Evolutionary conservation across 2,888 invertebrate species (phyloP), one percentile per base, ranked within the genome.

Genomic region (Xanthostigma xanthostigma): DNA sequence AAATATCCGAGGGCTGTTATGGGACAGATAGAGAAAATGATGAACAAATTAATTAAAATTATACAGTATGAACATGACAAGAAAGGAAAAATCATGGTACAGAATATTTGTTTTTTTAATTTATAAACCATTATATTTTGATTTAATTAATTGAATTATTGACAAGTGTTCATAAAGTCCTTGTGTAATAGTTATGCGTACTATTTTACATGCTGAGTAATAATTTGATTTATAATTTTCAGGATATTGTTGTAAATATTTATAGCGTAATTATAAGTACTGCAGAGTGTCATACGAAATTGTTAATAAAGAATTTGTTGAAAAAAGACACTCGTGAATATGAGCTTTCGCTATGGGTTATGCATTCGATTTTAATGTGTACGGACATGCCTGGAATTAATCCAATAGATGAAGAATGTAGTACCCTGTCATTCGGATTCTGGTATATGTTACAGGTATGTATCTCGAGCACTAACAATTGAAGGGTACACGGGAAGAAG

Each of bases 401-500:
- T 69, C 93, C 93, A 0, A 74, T 84, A 4, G 88, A 94, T 60
- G 95, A 94, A 67, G 83, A 80, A 0, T 79, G 86, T 52, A 93
- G 92, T 61, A 85, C 82, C 51, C 75, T 91, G 53, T 79, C 90
- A 0, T 84, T 93, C 67, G 85, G 87, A 3, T 90, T 93, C 65
- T 94, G 94, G 94, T 94, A 89, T 63, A 81, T 85, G 49, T 67
- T 94, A 46, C 93, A 94, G 74, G 88, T 86, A 60, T 64, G 61
- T 51, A 51, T 62, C 2, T 17, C 27, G 44, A 35, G 37, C 35
- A 38, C 8, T n/a, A 36, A 14, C 41, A n/a, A n/a, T n/a, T n/a
- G n/a, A n/a, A n/a, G n/a, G n/a, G n/a, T n/a, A n/a, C n/a, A n/a
- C n/a, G n/a, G n/a, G n/a, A n/a, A n/a, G n/a, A n/a, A n/a, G n/a